Evolutionary conservation across 2,888 invertebrate genomes (phyloP).

Genomic region (Mythimna pallens): DNA sequence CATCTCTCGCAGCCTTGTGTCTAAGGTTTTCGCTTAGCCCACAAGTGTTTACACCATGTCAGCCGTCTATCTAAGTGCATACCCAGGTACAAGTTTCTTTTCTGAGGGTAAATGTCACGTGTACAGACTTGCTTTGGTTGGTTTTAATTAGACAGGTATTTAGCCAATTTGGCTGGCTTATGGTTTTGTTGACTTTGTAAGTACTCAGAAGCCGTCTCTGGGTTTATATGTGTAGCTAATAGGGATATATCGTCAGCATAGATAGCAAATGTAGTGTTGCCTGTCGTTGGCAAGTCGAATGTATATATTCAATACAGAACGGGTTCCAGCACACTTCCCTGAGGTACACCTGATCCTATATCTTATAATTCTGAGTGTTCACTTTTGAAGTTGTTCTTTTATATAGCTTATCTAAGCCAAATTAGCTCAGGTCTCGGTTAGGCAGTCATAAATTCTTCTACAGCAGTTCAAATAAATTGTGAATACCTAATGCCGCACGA

Average conservation of each 20-base stretch:
- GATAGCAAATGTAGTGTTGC: too few relatives aligned
- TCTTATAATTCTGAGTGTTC: not conserved
- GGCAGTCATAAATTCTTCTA: too few relatives aligned
- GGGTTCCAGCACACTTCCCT: not conserved
- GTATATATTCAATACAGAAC: not conserved
- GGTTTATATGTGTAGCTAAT: not conserved
- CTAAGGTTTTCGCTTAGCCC: not conserved
- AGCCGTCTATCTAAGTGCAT: not conserved
- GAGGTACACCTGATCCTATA: not conserved
- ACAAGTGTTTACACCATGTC: not conserved
- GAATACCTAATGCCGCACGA: too few relatives aligned
- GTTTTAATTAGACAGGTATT: not conserved
- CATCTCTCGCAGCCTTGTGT: not conserved
- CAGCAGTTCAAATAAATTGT: too few relatives aligned
- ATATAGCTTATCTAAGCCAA: too few relatives aligned
- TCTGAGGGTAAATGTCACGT: too few relatives aligned
- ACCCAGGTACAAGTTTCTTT: not conserved
- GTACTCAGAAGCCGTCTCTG: not conserved
- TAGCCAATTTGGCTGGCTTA: not conserved
- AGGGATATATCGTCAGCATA: not conserved
- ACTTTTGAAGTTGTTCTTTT: too few relatives aligned
- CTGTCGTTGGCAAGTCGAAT: too few relatives aligned
- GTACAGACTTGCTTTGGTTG: not conserved
- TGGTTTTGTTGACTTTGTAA: not conserved
- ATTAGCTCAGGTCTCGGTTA: too few relatives aligned